A percentile compares a stretch with the other conserved stretches of the same genome.
Evolutionary conservation across 1,140 invertebrate species (phyloP).

Genomic region (Bombus consobrinus): DNA sequence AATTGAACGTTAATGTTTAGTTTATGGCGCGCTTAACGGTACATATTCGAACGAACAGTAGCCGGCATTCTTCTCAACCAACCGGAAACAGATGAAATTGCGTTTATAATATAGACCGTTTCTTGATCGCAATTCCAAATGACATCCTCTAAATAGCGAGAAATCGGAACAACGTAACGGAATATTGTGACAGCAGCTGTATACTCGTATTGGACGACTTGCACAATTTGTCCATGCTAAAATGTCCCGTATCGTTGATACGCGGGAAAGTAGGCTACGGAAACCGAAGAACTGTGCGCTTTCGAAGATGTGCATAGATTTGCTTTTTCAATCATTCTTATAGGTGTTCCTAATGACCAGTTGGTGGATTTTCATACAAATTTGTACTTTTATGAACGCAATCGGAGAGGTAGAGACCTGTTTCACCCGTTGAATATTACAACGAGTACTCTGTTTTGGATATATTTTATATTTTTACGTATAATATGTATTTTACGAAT

Average conservation of each 20-base stretch:
- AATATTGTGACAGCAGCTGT: neutral
- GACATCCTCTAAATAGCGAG: neutral
- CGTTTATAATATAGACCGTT: neutral
- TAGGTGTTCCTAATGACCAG: no score
- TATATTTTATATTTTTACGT: neutral
- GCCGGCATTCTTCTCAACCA: neutral
- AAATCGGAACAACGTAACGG: conserved; percentile 30
- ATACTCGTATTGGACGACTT: neutral
- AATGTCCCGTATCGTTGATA: conserved; percentile 19
- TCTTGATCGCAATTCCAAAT: neutral
- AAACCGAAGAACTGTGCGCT: neutral
- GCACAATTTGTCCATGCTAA: conserved; percentile 16
- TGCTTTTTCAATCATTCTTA: neutral
- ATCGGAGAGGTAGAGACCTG: neutral
- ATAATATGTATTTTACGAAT: neutral
- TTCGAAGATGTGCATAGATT: neutral
- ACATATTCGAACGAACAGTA: neutral
- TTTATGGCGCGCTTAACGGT: conserved; percentile 17
- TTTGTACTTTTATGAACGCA: neutral
- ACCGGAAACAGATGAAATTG: neutral
- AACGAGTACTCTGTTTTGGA: neutral
- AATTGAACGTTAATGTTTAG: neutral
- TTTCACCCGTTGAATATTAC: neutral
- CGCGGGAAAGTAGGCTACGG: conserved; percentile 33
- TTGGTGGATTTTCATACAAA: neutral